Conservation (phyloP, 2,888 invertebrate genomes). For the Parochlus steinenii region DNA sequence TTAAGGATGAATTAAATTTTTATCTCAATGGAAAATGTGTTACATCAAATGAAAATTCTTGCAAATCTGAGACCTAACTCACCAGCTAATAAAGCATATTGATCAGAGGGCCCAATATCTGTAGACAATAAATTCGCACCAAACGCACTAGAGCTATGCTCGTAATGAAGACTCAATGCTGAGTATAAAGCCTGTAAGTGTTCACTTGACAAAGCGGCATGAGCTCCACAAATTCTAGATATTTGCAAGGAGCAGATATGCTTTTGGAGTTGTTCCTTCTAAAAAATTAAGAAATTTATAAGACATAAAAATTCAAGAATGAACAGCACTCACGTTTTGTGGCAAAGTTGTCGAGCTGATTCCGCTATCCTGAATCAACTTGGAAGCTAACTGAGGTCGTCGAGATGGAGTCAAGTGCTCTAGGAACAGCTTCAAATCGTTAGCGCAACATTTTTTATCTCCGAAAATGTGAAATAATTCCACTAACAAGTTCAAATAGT, state of each 20-base stretch:
- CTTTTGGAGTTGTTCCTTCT: conserved; percentile 62
- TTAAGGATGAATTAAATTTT: neutral
- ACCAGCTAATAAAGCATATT: conserved; percentile 63
- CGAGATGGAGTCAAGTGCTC: conserved; percentile 39
- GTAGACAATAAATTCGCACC: conserved; percentile 42
- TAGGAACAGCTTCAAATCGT: conserved; percentile 64
- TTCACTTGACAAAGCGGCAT: conserved; percentile 37
- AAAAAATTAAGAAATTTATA: conserved; percentile 14
- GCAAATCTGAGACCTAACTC: conserved; percentile 15
- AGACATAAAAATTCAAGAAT: neutral
- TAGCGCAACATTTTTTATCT: conserved; percentile 70
- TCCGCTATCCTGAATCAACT: conserved; percentile 44
- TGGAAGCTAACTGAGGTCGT: conserved; percentile 39
- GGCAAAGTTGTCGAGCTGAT: conserved; percentile 46
- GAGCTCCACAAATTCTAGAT: conserved; percentile 52
- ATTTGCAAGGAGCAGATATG: conserved; percentile 66
- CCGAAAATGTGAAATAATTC: conserved; percentile 69
- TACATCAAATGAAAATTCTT: no score
- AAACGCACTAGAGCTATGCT: conserved; percentile 39
- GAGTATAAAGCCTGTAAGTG: conserved; percentile 40
- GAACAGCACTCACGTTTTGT: conserved; percentile 34
- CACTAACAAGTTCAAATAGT: conserved; percentile 49
- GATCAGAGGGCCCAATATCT: conserved; percentile 60
- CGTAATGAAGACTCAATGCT: conserved; percentile 46
- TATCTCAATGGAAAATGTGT: neutral